These are phyloP conservation scores for Zaprionus ornatus DNA, from an alignment of 1,140 invertebrate species.

Conservation along the genomic window DNA sequence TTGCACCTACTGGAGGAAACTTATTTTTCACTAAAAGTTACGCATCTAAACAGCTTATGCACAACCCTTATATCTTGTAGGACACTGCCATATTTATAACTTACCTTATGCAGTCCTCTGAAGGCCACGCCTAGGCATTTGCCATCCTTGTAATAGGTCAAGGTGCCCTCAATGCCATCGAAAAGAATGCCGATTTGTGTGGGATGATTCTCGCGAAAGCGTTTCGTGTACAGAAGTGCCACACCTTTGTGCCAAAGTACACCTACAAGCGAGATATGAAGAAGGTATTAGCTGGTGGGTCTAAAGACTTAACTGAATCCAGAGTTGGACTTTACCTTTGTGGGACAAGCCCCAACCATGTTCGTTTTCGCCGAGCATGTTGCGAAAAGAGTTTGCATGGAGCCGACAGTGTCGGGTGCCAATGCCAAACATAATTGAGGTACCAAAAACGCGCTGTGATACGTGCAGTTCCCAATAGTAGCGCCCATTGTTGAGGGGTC, in stretches of 20 bases:
- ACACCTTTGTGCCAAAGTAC: slow-evolving; percentile 88
- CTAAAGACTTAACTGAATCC: background rate
- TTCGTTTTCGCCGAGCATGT: slow-evolving; percentile 89
- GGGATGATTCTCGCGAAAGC: slow-evolving; percentile 89
- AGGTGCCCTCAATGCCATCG: slow-evolving; percentile 88
- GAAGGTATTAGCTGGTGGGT: background rate
- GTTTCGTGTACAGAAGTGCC: slow-evolving; percentile 87
- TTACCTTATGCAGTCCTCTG: slow-evolving; percentile 85
- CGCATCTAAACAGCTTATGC: background rate
- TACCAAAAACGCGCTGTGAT: slow-evolving; percentile 89
- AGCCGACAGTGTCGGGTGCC: slow-evolving; percentile 87
- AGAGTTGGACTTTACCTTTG: slow-evolving; percentile 84
- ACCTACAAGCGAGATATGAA: slow-evolving; percentile 59
- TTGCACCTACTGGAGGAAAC: too few relatives aligned
- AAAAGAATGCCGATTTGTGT: slow-evolving; percentile 88
- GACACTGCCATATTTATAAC: slow-evolving; percentile 14
- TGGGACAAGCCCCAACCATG: slow-evolving; percentile 90
- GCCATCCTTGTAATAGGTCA: slow-evolving; percentile 91
- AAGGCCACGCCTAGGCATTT: slow-evolving; percentile 87
- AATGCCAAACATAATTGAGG: slow-evolving; percentile 91
- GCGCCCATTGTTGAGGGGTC: slow-evolving; percentile 86
- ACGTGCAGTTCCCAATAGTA: slow-evolving; percentile 90
- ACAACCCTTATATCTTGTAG: too few relatives aligned
- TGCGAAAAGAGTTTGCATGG: slow-evolving; percentile 88
- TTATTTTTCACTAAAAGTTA: too few relatives aligned